Conservation (phyloP, 2,113 vertebrate species). For the Zosterops japonicus region DNA sequence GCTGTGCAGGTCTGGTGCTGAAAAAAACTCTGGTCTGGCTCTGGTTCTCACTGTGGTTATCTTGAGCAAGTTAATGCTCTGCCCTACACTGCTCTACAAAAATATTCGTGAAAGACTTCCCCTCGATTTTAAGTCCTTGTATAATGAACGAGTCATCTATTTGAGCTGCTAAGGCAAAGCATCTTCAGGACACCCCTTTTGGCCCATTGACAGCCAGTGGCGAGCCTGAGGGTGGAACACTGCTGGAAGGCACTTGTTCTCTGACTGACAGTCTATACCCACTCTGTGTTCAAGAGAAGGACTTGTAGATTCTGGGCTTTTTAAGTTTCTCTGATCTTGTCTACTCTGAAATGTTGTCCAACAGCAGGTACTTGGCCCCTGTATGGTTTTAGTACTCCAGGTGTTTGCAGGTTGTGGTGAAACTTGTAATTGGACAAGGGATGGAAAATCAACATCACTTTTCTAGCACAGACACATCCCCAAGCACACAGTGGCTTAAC, state of each 20-base stretch:
- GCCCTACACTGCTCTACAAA: background rate
- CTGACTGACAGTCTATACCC: background rate
- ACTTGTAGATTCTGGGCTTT: background rate
- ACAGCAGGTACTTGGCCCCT: background rate
- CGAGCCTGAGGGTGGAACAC: background rate
- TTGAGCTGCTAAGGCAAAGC: background rate
- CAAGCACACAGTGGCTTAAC: background rate
- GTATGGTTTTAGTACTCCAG: background rate
- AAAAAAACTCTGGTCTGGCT: background rate
- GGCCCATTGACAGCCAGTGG: background rate
- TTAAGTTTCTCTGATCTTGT: background rate
- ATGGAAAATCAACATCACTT: background rate
- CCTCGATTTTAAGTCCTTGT: background rate
- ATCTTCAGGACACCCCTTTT: background rate
- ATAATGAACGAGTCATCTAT: background rate
- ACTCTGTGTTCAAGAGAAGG: background rate
- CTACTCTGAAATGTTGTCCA: background rate
- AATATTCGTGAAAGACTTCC: fast-evolving
- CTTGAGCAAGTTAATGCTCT: background rate
- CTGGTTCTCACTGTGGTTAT: background rate
- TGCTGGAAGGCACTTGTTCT: background rate
- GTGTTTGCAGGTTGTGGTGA: background rate
- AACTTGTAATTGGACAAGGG: background rate
- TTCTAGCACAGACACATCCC: background rate
- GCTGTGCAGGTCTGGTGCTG: background rate